Evolutionary conservation across 2,113 vertebrate species (phyloP), one percentile per base, ranked within the genome.

Genomic region (Hippocampus mohnikei): DNA sequence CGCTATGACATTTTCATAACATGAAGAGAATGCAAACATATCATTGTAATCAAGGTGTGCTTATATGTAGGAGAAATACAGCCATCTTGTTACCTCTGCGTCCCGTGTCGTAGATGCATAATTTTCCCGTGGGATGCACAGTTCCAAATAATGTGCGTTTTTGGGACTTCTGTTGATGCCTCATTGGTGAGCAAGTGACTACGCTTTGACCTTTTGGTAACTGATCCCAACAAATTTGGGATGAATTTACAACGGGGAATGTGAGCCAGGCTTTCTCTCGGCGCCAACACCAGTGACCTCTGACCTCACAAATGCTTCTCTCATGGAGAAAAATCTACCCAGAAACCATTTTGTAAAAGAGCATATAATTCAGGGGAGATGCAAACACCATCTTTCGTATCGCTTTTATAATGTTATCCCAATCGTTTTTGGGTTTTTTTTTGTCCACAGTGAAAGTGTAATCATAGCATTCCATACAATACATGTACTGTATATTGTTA

Each of bases 401-500:
- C 56, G 18, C 29, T 29, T 29, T 12, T 33, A 2, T 18, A 29
- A 59, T 60, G 15, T 33, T 60, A 33, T 33, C 27, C 15, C 7
- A 33, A 18, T 33, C 4, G 0, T n/a, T n/a, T n/a, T n/a, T n/a
- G n/a, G n/a, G 27, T 27, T 27, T 33, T 1, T 3, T 33, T 59
- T 33, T 33, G 25, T 60, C 15, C 33, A 33, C 27, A 33, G 15
- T 3, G 13, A 6, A 5, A 60, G 27, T 33, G 5, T 33, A 27
- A 27, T 8, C 27, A 11, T 23, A 33, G 12, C 18, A 16, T 60
- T 60, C 16, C 42, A 65, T 20, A 42, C 1, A 64, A 23, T 37
- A 37, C 20, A 21, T 69, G 66, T 58, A 44, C 60, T 20, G 66
- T 70, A 65, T 61, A 75, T 73, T 58, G 20, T 16, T 33, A 33